Evolutionary conservation across 2,888 invertebrate genomes (phyloP), one percentile per base, ranked within the genome.

Genomic region (Odontothrips loti): DNA sequence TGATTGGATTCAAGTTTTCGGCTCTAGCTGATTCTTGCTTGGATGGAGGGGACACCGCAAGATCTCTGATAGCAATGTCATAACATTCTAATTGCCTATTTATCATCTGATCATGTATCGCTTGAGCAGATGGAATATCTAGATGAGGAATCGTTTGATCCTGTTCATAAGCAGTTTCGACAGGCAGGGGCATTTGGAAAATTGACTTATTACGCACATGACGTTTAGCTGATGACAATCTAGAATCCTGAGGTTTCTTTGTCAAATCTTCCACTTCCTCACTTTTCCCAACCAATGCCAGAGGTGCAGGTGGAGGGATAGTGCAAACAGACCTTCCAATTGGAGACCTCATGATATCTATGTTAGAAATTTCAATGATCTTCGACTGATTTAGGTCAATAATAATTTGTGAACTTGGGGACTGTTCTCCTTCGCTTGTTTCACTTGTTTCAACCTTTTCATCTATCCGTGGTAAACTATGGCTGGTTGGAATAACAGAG

Each of bases 1-100:
- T 63, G 12, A 80, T 43, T 75, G 80, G 68, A 10, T 29, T 29
- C 20, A 63, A 29, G 11, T 68, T 63, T 51, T 68, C 80, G 51
- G 29, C 15, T 17, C 51, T 79, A 27, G 79, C 12, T 23, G 68
- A 27, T 23, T 75, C 68, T 75, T 27, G 68, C 27, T 79, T 81
- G 11, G 34, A 78, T 15, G 48, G 79, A n/a, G 27, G 47, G 47
- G 48, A 80, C 1, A 10, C 51, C 29, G 85, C 85, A 11, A 85
- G 82, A 80, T 85, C 85, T 79, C 85, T 82, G 15, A 85, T 81
- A 15, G 85, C 85, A 83, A 85, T 84, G 82, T 85, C 85, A 81
- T 85, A 85, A 80, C 85, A 85, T 81, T 85, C 83, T 43, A 85
- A 82, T 80, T 85, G 85, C 29, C 84, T 84, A 80, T 84, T 85